Conservation (phyloP, 2,888 invertebrate genomes). For the Tenthredo amoena region DNA sequence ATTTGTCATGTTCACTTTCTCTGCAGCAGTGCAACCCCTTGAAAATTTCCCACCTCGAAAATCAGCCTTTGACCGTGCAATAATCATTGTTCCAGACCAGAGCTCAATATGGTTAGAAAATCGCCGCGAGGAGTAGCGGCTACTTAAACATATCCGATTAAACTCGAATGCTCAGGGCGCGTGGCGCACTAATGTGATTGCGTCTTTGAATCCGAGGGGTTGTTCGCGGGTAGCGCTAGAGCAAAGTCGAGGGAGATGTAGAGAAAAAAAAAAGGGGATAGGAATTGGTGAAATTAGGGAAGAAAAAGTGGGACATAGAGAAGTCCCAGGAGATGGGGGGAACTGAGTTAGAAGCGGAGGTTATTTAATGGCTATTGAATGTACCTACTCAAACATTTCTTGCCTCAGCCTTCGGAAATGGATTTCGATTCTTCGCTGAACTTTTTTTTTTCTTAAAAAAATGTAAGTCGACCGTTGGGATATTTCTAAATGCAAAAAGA, state of each 20-base stretch:
- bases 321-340: neutral
- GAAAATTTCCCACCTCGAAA: constrained; percentile 13
- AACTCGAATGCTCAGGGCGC: constrained; percentile 56
- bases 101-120: constrained; percentile 30
- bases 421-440: neutral
- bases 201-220: constrained; percentile 38
- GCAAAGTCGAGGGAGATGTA: neutral
- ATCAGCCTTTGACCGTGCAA: neutral
- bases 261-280: neutral
- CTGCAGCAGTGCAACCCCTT: neutral
- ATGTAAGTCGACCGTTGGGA: neutral
- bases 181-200: constrained; percentile 49
- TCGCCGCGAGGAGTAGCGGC: neutral
- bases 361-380: constrained; percentile 31
- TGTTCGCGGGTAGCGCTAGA: constrained; percentile 30
- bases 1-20: neutral
- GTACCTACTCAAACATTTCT: neutral
- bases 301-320: neutral
- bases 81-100: constrained; percentile 35
- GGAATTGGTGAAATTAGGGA: neutral
- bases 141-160: constrained; percentile 57
- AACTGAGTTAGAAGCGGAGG: neutral
- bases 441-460: neutral
- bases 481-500: neutral
- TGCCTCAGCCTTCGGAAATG: neutral